Evolutionary conservation across 2,888 invertebrate genomes (phyloP), one percentile per base, ranked within the genome.

Genomic region (Acleris cristana): DNA sequence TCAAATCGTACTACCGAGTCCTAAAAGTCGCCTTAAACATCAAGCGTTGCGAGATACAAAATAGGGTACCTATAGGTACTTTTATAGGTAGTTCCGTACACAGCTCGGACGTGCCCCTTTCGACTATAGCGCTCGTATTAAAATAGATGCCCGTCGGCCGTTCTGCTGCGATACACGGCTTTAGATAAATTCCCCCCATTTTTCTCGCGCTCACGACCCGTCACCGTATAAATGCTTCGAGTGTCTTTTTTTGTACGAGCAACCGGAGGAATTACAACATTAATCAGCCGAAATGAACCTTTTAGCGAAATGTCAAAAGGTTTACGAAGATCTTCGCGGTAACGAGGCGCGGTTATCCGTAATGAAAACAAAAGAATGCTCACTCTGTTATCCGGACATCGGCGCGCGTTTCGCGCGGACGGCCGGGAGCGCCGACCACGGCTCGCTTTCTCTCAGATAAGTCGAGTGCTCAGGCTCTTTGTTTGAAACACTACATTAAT

Each of bases 231-330:
- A 87, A 86, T 80, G 85, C 76, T 85, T 78, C 77, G 80, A 83
- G 83, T 82, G 83, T 85, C 83, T 85, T 84, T 85, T 88, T 87
- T 88, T 83, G 84, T 85, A 80, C 80, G 79, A 80, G 74, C 81
- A 79, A 82, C 84, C 81, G 77, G 84, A 86, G 81, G 85, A 88
- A 90, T 90, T 89, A 87, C 86, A 79, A 79, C 87, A 91, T 89
- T 88, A 88, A 88, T 91, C 90, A 89, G 82, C 76, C 76, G 79
- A 89, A 89, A 91, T 89, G 86, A 89, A 89, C 87, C 87, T 90
- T 89, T 90, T 89, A 89, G 86, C 86, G 83, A 86, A 88, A 89
- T 86, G 88, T 90, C 89, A 89, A 88, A 90, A 89, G 87, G 88
- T 84, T 88, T 85, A 84, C 81, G 79, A 78, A 86, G 83, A 87